phyloP scores from a whole-genome alignment of 2,797 vertebrate species.

The Enteromius viviparus region DNA sequence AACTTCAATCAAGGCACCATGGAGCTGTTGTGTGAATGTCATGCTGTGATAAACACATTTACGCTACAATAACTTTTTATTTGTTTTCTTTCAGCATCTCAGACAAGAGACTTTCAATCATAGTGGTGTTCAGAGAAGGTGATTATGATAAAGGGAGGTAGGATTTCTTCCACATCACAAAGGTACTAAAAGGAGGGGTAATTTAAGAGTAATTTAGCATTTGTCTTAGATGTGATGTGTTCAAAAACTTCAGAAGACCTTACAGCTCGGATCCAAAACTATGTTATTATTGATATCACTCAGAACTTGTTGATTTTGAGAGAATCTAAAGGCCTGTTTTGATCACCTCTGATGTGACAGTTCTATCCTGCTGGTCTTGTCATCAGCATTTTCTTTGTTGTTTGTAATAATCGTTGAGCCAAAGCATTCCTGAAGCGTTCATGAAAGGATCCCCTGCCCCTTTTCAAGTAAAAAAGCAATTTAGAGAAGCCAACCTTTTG shows the following conservation, averaged over 20 bases:
- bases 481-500: conserved; percentile 68
- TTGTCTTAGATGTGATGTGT: conserved; percentile 35
- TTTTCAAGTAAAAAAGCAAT: conserved; percentile 72
- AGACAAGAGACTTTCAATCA: conserved; percentile 41
- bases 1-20: conserved; percentile 43
- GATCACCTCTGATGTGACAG: conserved; percentile 42
- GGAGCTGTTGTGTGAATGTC: conserved; percentile 36
- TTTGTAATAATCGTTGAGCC: conserved; percentile 15
- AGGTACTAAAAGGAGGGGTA: conserved; percentile 26
- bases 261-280: not conserved
- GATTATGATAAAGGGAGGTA: conserved; percentile 31
- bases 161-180: conserved; percentile 18
- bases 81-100: conserved; percentile 34
- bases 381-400: conserved; percentile 26
- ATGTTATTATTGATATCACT: not conserved
- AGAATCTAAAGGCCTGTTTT: conserved; percentile 47
- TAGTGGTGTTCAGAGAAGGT: conserved; percentile 16
- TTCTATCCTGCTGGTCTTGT: not conserved
- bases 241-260: conserved; percentile 14
- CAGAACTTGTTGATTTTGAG: conserved; percentile 15
- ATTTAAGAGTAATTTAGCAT: conserved; percentile 26
- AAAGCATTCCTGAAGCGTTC: conserved; percentile 11
- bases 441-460: not conserved
- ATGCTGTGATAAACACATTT: conserved; percentile 44
- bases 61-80: conserved; percentile 40